Percentiles rank a stretch among this genome's conserved stretches.
These are phyloP conservation scores for Mugil cephalus DNA, from an alignment of 2,113 vertebrate genomes.

Conservation along the genomic window DNA sequence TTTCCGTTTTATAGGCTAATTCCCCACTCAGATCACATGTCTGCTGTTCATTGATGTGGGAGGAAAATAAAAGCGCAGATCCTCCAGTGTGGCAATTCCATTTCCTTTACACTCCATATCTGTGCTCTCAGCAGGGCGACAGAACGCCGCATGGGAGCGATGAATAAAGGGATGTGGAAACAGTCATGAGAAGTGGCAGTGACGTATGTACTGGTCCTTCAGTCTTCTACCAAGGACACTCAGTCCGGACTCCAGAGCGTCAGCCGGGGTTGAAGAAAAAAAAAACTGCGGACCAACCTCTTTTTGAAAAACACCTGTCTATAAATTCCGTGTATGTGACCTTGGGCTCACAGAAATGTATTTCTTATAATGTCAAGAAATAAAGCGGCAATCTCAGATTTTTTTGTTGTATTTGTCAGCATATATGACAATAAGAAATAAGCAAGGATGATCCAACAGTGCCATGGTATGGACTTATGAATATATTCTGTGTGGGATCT, in stretches of 20 bases:
- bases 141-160: conserved; percentile 12
- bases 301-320: not conserved
- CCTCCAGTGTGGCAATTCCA: conserved; percentile 53
- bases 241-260: not conserved
- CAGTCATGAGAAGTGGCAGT: conserved; percentile 41
- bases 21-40: conserved; percentile 60
- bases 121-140: conserved; percentile 37
- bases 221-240: not conserved
- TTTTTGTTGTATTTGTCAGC: no score
- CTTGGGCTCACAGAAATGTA: no score
- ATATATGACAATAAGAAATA: no score
- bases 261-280: not conserved
- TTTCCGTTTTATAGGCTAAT: conserved; percentile 50
- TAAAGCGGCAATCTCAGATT: no score
- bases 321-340: no score
- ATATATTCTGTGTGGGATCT: no score
- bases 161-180: conserved; percentile 47
- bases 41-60: conserved; percentile 46
- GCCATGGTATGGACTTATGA: no score
- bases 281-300: not conserved
- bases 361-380: no score
- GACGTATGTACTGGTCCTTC: not conserved
- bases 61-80: conserved; percentile 57
- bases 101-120: conserved; percentile 57
- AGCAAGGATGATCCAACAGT: no score